phyloP scores from a whole-genome alignment of 2,113 vertebrate species.

The Ondatra zibethicus region DNA sequence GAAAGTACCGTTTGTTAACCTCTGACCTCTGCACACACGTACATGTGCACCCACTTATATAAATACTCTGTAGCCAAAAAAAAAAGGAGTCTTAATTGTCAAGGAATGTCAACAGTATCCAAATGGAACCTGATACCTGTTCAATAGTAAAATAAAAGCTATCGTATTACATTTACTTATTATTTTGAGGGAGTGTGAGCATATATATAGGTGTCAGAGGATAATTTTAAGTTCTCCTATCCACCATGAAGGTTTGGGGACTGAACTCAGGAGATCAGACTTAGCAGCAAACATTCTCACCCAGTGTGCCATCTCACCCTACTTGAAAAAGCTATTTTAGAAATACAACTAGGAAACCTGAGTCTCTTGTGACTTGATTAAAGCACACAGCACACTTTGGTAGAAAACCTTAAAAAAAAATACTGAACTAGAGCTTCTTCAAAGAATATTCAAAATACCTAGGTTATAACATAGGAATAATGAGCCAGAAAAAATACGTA shows the following conservation, averaged over 20 bases:
- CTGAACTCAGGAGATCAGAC: background rate
- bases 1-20: background rate
- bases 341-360: conserved; percentile 30
- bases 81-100: conserved; percentile 21
- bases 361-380: background rate
- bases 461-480: background rate
- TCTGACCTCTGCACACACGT: background rate
- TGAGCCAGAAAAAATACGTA: conserved; percentile 25
- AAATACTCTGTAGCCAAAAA: background rate
- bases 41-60: background rate
- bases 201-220: background rate
- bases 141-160: conserved; percentile 17
- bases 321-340: conserved; percentile 20
- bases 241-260: background rate
- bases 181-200: background rate
- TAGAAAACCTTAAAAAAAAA: conserved; percentile 39
- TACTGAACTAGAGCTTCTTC: background rate
- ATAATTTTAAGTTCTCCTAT: background rate
- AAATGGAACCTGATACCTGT: background rate
- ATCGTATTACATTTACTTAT: background rate
- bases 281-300: background rate
- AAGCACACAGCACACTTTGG: conserved; percentile 1
- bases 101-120: background rate
- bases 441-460: conserved; percentile 24
- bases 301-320: background rate